A percentile compares a stretch with the other conserved stretches of the same genome.
phyloP scores from a whole-genome alignment of 2,888 invertebrate species.

The Adelphocoris suturalis region DNA sequence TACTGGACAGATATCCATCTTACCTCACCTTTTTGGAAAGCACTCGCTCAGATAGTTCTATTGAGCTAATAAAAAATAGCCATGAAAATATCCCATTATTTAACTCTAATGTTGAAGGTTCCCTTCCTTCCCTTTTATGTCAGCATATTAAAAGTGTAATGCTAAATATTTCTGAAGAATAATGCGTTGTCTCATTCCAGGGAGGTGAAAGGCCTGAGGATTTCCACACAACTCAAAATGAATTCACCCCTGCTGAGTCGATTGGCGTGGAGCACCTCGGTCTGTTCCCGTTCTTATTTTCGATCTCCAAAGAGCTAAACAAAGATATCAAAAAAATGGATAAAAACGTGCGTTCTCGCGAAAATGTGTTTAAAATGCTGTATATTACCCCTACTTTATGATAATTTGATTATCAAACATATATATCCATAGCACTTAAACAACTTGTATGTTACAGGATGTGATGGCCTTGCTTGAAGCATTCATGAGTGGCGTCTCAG shows the following conservation, averaged over 20 bases:
- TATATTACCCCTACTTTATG: not conserved
- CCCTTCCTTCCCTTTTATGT: no score
- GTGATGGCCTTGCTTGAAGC: not conserved
- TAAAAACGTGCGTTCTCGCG: conserved; percentile 35
- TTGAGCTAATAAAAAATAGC: no score
- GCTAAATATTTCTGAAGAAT: no score
- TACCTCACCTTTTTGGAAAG: no score
- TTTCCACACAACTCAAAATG: conserved; percentile 52
- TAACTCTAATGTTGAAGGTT: no score
- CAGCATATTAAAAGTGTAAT: no score
- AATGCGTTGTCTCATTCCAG: conserved; percentile 30
- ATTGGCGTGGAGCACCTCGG: conserved; percentile 47
- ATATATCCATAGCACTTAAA: not conserved
- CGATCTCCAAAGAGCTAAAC: not conserved
- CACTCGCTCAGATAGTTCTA: no score
- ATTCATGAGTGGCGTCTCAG: conserved; percentile 16
- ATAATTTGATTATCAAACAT: not conserved
- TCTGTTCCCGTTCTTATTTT: conserved; percentile 29
- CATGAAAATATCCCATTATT: no score
- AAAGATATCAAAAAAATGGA: not conserved
- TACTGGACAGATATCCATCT: no score
- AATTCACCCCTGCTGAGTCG: conserved; percentile 51
- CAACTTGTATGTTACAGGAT: conserved; percentile 16
- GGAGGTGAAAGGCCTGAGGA: conserved; percentile 51
- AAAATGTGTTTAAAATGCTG: not conserved